Percentiles rank a stretch among this genome's conserved stretches.
Conservation (phyloP, 2,797 vertebrate genomes). For the Coracias cyanogaster region DNA sequence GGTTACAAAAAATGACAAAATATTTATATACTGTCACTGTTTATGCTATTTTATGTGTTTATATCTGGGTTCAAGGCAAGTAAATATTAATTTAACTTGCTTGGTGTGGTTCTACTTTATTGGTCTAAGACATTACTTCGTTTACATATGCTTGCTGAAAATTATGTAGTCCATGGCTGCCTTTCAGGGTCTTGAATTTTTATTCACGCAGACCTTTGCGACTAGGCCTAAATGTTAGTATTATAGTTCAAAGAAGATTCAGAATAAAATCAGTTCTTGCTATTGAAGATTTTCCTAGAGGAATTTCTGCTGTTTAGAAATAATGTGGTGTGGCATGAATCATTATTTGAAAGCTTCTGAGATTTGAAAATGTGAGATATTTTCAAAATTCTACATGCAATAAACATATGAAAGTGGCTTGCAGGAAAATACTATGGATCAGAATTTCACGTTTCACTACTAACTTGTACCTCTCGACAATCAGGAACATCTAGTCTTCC, state of each 20-base stretch:
- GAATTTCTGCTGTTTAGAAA: not conserved
- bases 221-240: not conserved
- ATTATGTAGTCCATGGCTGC: not conserved
- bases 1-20: not conserved
- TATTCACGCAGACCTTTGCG: not conserved
- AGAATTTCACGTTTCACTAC: not conserved
- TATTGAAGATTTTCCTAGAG: not conserved
- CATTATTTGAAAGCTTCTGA: not conserved
- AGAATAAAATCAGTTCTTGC: not conserved
- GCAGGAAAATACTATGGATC: not conserved
- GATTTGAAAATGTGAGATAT: not conserved
- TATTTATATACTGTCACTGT: not conserved
- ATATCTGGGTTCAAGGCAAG: not conserved
- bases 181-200: not conserved
- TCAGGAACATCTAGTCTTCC: not conserved
- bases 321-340: not conserved
- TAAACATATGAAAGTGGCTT: not conserved
- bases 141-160: not conserved
- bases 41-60: fast-evolving
- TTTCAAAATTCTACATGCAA: not conserved
- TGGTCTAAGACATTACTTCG: not conserved
- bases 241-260: not conserved
- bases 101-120: not conserved
- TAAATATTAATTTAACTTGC: not conserved
- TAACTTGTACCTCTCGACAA: not conserved